Evolutionary conservation across 64 coral and sea anemone species (phyloP).

Genomic region (Platygyra sinensis): DNA sequence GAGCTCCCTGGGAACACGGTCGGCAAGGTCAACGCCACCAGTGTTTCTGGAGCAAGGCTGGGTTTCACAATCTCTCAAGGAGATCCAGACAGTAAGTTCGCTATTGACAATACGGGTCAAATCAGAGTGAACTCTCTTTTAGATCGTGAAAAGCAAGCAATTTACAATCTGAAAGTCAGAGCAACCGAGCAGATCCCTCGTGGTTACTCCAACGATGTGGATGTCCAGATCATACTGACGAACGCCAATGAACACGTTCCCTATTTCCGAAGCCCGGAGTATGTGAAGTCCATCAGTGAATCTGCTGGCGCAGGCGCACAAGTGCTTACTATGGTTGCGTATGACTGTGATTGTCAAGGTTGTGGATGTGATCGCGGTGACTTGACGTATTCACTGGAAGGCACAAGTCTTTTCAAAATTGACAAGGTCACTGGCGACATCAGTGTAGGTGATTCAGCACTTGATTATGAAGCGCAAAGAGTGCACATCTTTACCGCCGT

Average conservation of each 20-base stretch:
- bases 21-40: conserved; percentile 64
- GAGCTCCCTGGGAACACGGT: conserved; percentile 24
- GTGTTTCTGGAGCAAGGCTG: conserved; percentile 66
- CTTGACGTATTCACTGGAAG: conserved; percentile 60
- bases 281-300: conserved; percentile 21
- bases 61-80: conserved; percentile 54
- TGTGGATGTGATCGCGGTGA: conserved; percentile 36
- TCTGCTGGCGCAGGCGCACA: conserved; percentile 20
- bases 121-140: conserved; percentile 62
- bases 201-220: conserved; percentile 53
- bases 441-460: conserved; percentile 16
- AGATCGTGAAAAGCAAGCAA: conserved; percentile 21
- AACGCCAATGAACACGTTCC: conserved; percentile 78
- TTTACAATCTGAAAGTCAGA: conserved; percentile 65
- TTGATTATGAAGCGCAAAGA: conserved; percentile 62
- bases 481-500: conserved; percentile 42
- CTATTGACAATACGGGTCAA: conserved; percentile 29
- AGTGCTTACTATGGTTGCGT: conserved; percentile 35
- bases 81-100: conserved; percentile 54
- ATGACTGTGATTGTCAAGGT: conserved; percentile 64
- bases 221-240: conserved; percentile 60
- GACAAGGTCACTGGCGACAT: conserved; percentile 54
- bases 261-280: conserved; percentile 21
- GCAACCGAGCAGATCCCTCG: conserved; percentile 67
- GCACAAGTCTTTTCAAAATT: conserved; percentile 52